phyloP scores from a whole-genome alignment of 1,140 invertebrate genomes.

The Drosophila sp. region DNA sequence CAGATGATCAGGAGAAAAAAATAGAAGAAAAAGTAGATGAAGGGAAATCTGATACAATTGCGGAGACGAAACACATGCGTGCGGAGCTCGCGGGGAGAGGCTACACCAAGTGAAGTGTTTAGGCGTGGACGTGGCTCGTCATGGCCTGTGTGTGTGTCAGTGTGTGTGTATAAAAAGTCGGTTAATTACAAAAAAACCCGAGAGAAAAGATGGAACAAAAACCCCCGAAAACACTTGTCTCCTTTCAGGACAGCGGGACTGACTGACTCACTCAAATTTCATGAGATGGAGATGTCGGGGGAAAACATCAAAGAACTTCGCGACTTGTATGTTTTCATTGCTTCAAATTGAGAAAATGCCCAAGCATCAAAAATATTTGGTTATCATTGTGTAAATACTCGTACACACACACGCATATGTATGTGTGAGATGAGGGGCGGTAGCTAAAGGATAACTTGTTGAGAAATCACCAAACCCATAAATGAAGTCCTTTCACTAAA shows the following conservation, averaged over 20 bases:
- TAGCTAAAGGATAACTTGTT: constrained; percentile 3
- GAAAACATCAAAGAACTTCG: constrained; percentile 53
- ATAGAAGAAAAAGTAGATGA: background rate
- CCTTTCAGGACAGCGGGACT: constrained; percentile 21
- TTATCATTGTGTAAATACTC: constrained; percentile 60
- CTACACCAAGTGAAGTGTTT: constrained; percentile 58
- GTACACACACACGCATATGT: background rate
- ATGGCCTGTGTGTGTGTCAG: constrained; percentile 11
- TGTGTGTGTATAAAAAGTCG: constrained; percentile 71
- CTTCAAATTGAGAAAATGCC: constrained; percentile 63
- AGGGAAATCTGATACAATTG: constrained; percentile 54
- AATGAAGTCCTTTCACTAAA: constrained; percentile 4
- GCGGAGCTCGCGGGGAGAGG: background rate
- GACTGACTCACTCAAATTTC: constrained; percentile 67
- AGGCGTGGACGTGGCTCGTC: constrained; percentile 60
- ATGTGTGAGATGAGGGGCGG: constrained; percentile 1
- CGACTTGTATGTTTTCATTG: constrained; percentile 63
- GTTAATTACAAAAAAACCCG: constrained; percentile 70
- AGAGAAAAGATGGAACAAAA: constrained; percentile 5
- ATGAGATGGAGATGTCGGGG: constrained; percentile 29
- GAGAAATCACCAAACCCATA: background rate
- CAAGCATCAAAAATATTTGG: constrained; percentile 57
- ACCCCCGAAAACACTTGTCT: constrained; percentile 29
- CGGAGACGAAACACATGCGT: constrained; percentile 67
- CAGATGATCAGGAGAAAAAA: background rate